Evolutionary conservation across 2,888 invertebrate genomes (phyloP), one percentile per base, ranked within the genome.

Genomic region (Notodonta dromedarius): DNA sequence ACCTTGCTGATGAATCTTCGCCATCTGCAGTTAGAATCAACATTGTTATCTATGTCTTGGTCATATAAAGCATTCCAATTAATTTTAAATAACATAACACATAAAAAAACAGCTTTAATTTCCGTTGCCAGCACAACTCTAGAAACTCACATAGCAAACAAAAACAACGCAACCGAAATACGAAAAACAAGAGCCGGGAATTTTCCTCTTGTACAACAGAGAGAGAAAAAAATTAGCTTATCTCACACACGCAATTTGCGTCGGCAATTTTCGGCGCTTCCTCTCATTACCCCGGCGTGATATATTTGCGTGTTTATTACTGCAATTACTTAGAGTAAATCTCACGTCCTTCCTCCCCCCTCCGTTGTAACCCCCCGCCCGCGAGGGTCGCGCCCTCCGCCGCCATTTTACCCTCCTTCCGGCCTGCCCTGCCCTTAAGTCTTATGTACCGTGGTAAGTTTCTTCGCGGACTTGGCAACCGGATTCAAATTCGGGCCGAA

Each of bases 301-400:
- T 93, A 93, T 93, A 93, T 93, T 91, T 93, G 90, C 92, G 91
- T 92, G 93, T 94, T 94, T 94, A 94, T 94, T 94, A 94, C 93
- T 90, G 94, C 94, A 94, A 94, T 94, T 94, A 94, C 94, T 94
- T 94, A 94, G 93, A 94, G 93, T 94, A 94, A 94, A 94, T 94
- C 94, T 94, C 91, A 90, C 93, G 91, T 94, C 93, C 94, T 93
- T 93, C 93, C 93, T 90, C 84, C 86, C 80, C 83, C 85, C 85
- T 74, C 84, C 79, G 55, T 42, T 79, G 82, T 83, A 82, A 70
- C 74, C 69, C 68, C 69, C 68, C 65, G 69, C 65, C 74, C 73
- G 80, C 84, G 87, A 90, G 92, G 91, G 91, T 91, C 90, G 91
- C 86, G 90, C 92, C 91, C 91, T 89, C 83, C 80, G 85, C 84